Percentiles rank a stretch among this genome's conserved stretches.
phyloP scores from a whole-genome alignment of 1,140 invertebrate species.

The Euwallacea fornicatus region DNA sequence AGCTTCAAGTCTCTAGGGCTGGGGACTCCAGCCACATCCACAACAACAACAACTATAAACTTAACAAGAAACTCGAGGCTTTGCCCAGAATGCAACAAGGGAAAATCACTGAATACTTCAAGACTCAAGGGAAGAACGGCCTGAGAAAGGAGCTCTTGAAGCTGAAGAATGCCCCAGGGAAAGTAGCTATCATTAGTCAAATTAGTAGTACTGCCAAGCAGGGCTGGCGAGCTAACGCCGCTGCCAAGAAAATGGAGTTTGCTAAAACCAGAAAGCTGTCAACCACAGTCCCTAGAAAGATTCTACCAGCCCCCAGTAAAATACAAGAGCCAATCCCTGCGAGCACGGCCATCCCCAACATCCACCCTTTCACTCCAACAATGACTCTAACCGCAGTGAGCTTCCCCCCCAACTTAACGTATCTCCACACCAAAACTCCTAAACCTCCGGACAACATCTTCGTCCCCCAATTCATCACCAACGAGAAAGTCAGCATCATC shows the following conservation, averaged over 20 bases:
- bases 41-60: slow-evolving; percentile 29
- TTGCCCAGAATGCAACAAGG: slow-evolving; percentile 55
- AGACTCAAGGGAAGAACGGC: slow-evolving; percentile 72
- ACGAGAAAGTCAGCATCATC: slow-evolving; percentile 46
- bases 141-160: slow-evolving; percentile 40
- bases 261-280: slow-evolving; percentile 25
- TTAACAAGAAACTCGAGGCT: slow-evolving; percentile 53
- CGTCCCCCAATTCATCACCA: slow-evolving; percentile 48
- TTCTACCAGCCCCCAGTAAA: slow-evolving; percentile 52
- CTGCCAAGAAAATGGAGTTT: slow-evolving; percentile 15
- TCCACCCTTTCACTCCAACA: slow-evolving; percentile 43
- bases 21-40: slow-evolving; percentile 32
- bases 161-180: slow-evolving; percentile 29
- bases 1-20: slow-evolving; percentile 8
- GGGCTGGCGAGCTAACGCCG: slow-evolving; percentile 16
- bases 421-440: slow-evolving; percentile 49
- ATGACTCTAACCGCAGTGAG: slow-evolving; percentile 48
- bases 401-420: slow-evolving; percentile 49
- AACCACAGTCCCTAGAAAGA: slow-evolving; percentile 50
- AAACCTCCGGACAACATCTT: slow-evolving; percentile 51
- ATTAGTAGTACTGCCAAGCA: slow-evolving; percentile 11
- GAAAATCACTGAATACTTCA: slow-evolving; percentile 81
- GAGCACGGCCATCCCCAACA: slow-evolving; percentile 35
- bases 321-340: slow-evolving; percentile 39
- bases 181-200: slow-evolving; percentile 22